A percentile compares a stretch with the other conserved stretches of the same genome.
Evolutionary conservation across 2,113 vertebrate genomes (phyloP).

Genomic region (Murina feae): DNA sequence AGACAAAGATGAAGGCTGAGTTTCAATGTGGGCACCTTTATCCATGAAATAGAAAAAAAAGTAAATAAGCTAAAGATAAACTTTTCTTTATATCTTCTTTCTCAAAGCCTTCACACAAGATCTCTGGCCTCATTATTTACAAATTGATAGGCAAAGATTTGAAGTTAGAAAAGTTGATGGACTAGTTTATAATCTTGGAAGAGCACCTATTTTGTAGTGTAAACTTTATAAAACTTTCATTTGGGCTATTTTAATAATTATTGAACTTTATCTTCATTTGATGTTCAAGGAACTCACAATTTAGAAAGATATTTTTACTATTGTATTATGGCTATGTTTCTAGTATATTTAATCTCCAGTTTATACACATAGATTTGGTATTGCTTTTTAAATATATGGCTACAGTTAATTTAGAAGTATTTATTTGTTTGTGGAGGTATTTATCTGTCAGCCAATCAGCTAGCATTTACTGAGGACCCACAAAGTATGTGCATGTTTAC

Average conservation of each 20-base stretch:
- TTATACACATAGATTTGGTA: conserved; percentile 13
- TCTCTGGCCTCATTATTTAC: background rate
- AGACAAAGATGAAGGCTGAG: background rate
- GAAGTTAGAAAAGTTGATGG: background rate
- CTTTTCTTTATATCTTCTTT: background rate
- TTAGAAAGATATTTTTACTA: background rate
- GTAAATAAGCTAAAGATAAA: background rate
- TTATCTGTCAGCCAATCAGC: conserved; percentile 56
- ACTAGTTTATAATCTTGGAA: conserved; percentile 10
- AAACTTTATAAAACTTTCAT: background rate
- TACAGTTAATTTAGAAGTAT: conserved; percentile 20
- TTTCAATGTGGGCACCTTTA: background rate
- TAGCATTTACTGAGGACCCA: conserved; percentile 17
- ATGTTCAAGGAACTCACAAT: conserved; percentile 20
- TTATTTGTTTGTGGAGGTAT: conserved; percentile 34
- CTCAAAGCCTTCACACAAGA: background rate
- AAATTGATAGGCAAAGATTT: background rate
- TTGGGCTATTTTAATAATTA: background rate
- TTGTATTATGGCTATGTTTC: background rate
- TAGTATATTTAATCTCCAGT: conserved; percentile 37
- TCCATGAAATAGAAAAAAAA: background rate
- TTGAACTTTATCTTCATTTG: background rate
- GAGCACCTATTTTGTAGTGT: background rate
- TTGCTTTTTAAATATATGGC: conserved; percentile 49
- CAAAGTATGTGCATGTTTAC: background rate